A percentile compares a stretch with the other conserved stretches of the same genome.
Conservation (phyloP, 2,888 invertebrate species). For the Stenoptilia bipunctidactyla region DNA sequence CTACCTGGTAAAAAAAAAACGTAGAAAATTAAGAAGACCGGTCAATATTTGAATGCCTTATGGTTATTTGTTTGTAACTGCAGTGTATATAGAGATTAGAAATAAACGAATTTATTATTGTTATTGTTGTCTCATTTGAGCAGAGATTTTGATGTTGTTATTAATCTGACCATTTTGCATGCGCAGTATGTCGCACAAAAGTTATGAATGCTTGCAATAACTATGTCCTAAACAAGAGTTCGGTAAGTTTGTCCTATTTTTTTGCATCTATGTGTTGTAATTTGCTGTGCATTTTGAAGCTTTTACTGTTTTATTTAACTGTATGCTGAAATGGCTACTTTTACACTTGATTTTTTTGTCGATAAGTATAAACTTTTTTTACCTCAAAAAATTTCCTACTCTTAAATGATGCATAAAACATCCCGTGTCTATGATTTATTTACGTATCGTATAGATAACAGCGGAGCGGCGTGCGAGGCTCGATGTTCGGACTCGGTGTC, state of each 20-base stretch:
- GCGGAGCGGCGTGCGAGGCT: slow-evolving; percentile 44
- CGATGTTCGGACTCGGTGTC: slow-evolving; percentile 77
- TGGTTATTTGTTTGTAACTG: too few species aligned
- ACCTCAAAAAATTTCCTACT: too few species aligned
- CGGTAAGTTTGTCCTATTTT: neutral
- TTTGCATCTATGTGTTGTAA: slow-evolving; percentile 11
- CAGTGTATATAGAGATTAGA: too few species aligned
- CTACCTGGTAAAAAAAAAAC: slow-evolving; percentile 32
- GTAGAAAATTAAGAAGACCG: slow-evolving; percentile 13
- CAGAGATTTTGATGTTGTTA: slow-evolving; percentile 43
- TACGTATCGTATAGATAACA: slow-evolving; percentile 51
- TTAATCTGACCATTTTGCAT: slow-evolving; percentile 12
- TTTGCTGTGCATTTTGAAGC: slow-evolving; percentile 26
- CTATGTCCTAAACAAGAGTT: neutral
- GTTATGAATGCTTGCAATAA: neutral
- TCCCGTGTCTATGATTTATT: too few species aligned
- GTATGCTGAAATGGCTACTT: too few species aligned
- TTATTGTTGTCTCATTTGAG: slow-evolving; percentile 21
- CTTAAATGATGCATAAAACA: too few species aligned
- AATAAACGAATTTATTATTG: too few species aligned
- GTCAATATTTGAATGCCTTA: neutral
- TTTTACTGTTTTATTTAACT: too few species aligned
- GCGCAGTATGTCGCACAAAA: neutral
- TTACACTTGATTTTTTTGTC: too few species aligned
- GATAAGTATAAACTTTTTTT: too few species aligned